phyloP scores from a whole-genome alignment of 2,113 vertebrate species.

The Mobula birostris region DNA sequence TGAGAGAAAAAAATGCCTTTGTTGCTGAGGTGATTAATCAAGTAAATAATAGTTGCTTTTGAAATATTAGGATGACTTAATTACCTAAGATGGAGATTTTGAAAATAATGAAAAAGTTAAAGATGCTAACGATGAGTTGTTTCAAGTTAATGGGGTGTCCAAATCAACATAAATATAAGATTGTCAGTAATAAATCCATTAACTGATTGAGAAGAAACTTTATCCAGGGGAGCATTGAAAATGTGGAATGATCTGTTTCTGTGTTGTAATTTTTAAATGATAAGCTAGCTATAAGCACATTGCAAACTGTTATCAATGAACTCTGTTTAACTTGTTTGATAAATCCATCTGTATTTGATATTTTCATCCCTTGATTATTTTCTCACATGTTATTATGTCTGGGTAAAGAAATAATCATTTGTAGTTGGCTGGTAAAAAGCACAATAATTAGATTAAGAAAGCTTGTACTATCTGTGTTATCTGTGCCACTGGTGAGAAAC shows the following conservation, averaged over 20 bases:
- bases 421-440: background rate
- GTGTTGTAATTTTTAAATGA: background rate
- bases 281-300: background rate
- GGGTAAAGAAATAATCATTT: background rate
- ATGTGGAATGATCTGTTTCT: background rate
- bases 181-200: too few species aligned
- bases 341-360: background rate
- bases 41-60: too few species aligned
- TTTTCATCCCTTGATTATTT: background rate
- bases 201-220: too few species aligned
- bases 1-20: background rate
- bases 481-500: background rate
- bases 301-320: background rate
- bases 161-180: too few species aligned
- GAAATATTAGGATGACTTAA: too few species aligned
- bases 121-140: too few species aligned
- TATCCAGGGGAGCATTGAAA: too few species aligned
- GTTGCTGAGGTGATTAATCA: background rate
- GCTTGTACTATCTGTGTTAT: background rate
- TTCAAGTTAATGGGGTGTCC: too few species aligned
- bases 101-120: too few species aligned
- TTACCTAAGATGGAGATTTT: too few species aligned
- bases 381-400: background rate
- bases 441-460: background rate
- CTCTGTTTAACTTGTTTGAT: background rate